phyloP scores from a whole-genome alignment of 1,140 invertebrate genomes.

The Drosophila tristis region DNA sequence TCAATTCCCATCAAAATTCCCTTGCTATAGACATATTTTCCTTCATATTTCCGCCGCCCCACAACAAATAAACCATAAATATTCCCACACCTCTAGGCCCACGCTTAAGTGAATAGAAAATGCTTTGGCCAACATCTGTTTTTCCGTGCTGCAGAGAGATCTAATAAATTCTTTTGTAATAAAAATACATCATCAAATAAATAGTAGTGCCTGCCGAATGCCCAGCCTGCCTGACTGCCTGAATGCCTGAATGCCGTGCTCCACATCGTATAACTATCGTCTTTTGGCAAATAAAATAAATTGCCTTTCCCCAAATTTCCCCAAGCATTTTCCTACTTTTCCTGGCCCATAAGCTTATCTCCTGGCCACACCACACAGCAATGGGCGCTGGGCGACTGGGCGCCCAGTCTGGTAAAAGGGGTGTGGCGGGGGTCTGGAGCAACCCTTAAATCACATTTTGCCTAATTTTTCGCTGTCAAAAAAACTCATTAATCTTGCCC shows the following conservation, averaged over 20 bases:
- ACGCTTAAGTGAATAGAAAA: conserved; percentile 41
- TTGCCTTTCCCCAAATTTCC: conserved; percentile 53
- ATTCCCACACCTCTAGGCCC: conserved; percentile 17
- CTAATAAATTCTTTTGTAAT: conserved; percentile 74
- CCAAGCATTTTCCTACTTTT: conserved; percentile 3
- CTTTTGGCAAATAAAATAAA: conserved; percentile 72
- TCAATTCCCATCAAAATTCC: too few species aligned
- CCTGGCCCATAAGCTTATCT: conserved; percentile 56
- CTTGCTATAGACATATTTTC: too few species aligned
- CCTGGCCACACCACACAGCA: conserved; percentile 50
- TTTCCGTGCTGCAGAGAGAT: conserved; percentile 45
- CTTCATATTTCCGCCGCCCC: conserved; percentile 5
- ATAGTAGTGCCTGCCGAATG: conserved; percentile 43
- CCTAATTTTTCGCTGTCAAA: conserved; percentile 83
- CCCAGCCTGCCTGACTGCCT: conserved; percentile 5
- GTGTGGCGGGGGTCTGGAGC: conserved; percentile 43
- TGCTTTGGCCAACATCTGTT: conserved; percentile 54
- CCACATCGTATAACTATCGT: conserved; percentile 53
- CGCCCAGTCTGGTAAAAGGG: conserved; percentile 21
- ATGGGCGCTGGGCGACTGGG: too few species aligned
- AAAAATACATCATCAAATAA: conserved; percentile 81
- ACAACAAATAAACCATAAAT: conserved; percentile 34
- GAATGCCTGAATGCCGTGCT: conserved; percentile 50
- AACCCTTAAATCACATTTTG: conserved; percentile 83
- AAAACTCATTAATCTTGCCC: conserved; percentile 79